Evolutionary conservation across 1,140 invertebrate genomes (phyloP).

Genomic region (Scaptomyza montana): DNA sequence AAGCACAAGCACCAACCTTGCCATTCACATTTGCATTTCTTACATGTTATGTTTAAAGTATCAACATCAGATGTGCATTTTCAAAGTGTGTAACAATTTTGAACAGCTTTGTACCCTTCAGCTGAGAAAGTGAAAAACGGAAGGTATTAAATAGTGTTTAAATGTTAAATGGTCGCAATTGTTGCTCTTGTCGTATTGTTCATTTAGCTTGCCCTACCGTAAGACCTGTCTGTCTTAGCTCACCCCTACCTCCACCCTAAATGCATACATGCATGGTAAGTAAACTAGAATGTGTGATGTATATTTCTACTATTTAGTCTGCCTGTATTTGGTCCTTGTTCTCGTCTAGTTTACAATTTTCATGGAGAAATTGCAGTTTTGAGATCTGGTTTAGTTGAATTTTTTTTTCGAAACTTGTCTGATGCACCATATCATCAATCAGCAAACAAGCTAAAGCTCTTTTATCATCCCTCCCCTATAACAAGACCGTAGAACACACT

Average conservation of each 20-base stretch:
- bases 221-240: constrained; percentile 18
- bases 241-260: background rate
- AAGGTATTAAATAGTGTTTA: background rate
- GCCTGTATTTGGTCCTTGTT: constrained; percentile 31
- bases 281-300: constrained; percentile 19
- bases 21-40: background rate
- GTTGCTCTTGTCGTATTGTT: constrained; percentile 51
- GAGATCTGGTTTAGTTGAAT: constrained; percentile 22
- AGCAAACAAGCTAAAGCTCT: constrained; percentile 28
- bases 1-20: background rate
- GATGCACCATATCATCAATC: constrained; percentile 65
- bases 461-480: constrained; percentile 4
- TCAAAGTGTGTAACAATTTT: background rate
- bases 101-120: constrained; percentile 1
- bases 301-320: constrained; percentile 13
- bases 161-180: constrained; percentile 73
- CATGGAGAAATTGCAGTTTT: constrained; percentile 26
- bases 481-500: constrained; percentile 7
- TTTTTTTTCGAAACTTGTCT: constrained; percentile 41
- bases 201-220: constrained; percentile 27
- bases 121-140: constrained; percentile 10
- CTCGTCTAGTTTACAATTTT: constrained; percentile 50
- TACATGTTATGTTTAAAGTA: background rate
- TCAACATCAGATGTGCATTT: constrained; percentile 4
- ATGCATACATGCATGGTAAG: background rate